phyloP scores from a whole-genome alignment of 2,888 invertebrate genomes.

The Nymphalis c-album region DNA sequence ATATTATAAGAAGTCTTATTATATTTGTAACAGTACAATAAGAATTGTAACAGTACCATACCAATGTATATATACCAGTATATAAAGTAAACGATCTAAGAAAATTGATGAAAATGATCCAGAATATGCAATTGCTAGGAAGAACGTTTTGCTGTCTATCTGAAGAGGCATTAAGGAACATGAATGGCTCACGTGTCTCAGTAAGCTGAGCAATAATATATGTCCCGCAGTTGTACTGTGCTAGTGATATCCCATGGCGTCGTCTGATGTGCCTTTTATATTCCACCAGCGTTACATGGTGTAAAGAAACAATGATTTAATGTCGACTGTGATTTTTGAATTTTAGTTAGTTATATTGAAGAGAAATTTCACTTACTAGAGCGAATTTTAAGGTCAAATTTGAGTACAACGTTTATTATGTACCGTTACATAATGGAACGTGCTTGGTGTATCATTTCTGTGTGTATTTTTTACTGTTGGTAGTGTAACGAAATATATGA shows the following conservation, averaged over 20 bases:
- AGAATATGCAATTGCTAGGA: neutral
- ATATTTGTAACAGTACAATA: no score
- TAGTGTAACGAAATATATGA: no score
- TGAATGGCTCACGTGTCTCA: constrained; percentile 23
- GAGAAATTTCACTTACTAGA: no score
- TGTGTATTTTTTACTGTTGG: no score
- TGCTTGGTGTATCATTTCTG: no score
- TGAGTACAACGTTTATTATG: no score
- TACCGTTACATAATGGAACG: no score
- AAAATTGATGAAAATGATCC: neutral
- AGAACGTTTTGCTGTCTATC: neutral
- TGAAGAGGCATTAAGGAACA: constrained; percentile 9
- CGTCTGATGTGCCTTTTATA: neutral
- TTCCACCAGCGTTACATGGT: neutral
- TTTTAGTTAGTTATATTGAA: neutral
- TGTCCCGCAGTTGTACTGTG: constrained; percentile 13
- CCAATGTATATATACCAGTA: no score
- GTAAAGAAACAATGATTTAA: constrained; percentile 4
- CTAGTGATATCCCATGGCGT: constrained; percentile 1
- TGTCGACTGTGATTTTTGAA: neutral
- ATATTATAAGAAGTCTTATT: no score
- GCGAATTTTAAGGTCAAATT: no score
- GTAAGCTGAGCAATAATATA: constrained; percentile 22
- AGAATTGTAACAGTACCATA: no score
- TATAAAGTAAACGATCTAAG: neutral